A percentile compares a stretch with the other conserved stretches of the same genome.
Conservation (phyloP, 2,113 vertebrate species). For the Barnardius zonarius region DNA sequence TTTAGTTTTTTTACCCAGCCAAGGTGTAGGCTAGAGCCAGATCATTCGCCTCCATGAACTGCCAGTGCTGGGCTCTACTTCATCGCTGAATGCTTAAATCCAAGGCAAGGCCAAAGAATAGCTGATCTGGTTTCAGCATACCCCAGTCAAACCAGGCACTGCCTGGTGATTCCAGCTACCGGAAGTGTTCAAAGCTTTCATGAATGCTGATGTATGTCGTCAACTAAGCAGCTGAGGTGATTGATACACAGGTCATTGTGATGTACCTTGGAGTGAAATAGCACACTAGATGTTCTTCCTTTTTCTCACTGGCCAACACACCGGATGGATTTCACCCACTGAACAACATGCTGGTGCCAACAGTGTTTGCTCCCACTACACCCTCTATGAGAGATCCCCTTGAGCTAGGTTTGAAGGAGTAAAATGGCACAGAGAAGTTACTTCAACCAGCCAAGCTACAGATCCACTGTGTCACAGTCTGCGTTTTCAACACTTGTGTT, state of each 20-base stretch:
- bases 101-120: not conserved
- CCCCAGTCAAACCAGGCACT: not conserved
- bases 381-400: accelerated
- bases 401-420: not conserved
- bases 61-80: not conserved
- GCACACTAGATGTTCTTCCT: not conserved
- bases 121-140: not conserved
- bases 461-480: not conserved
- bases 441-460: not conserved
- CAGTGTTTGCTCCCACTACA: not conserved
- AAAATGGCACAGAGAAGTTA: not conserved
- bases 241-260: not conserved
- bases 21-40: not conserved
- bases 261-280: not conserved
- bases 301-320: not conserved
- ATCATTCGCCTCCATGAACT: not conserved
- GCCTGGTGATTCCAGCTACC: not conserved
- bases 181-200: not conserved
- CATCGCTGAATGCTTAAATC: not conserved
- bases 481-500: not conserved
- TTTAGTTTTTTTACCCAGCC: not conserved
- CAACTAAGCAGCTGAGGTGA: not conserved
- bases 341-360: not conserved
- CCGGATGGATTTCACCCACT: not conserved
- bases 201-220: not conserved